Evolutionary conservation across 2,888 invertebrate genomes (phyloP).

Genomic region (Drosophila multiciliata): DNA sequence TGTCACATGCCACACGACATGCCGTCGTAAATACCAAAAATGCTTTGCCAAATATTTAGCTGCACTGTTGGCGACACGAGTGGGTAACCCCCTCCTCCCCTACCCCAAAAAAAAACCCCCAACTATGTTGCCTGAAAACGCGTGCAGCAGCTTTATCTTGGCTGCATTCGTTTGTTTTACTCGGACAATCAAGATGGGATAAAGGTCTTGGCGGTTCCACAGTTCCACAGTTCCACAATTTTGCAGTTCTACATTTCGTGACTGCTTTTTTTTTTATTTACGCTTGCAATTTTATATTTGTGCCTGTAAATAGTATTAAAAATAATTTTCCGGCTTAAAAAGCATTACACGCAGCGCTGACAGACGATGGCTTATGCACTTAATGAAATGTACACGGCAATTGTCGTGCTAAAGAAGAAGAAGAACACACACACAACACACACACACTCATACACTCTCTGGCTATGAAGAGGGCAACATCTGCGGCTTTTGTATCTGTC

Average conservation of each 20-base stretch:
- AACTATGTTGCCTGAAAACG: conserved; percentile 1
- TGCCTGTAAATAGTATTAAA: conserved; percentile 77
- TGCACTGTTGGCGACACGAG: conserved; percentile 72
- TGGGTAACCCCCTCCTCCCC: conserved; percentile 15
- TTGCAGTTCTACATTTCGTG: conserved; percentile 57
- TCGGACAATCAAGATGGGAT: conserved; percentile 39
- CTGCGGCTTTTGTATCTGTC: conserved; percentile 26
- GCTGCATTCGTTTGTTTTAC: conserved; percentile 22
- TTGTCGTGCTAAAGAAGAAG: conserved; percentile 50
- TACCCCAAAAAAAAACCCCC: neutral
- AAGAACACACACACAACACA: neutral
- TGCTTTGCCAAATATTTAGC: conserved; percentile 77
- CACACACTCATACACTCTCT: neutral
- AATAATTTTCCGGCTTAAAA: conserved; percentile 80
- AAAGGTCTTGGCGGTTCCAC: neutral
- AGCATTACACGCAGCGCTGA: conserved; percentile 61
- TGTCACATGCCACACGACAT: conserved; percentile 73
- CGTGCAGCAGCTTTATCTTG: conserved; percentile 52
- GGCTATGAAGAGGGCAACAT: conserved; percentile 42
- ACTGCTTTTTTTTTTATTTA: conserved; percentile 66
- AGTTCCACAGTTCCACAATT: no score
- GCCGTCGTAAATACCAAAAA: conserved; percentile 78
- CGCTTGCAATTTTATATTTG: conserved; percentile 76
- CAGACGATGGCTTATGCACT: conserved; percentile 80
- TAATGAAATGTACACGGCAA: conserved; percentile 81